Evolutionary conservation across 2,888 invertebrate species (phyloP).

Genomic region (Lasioglossum malachurum): DNA sequence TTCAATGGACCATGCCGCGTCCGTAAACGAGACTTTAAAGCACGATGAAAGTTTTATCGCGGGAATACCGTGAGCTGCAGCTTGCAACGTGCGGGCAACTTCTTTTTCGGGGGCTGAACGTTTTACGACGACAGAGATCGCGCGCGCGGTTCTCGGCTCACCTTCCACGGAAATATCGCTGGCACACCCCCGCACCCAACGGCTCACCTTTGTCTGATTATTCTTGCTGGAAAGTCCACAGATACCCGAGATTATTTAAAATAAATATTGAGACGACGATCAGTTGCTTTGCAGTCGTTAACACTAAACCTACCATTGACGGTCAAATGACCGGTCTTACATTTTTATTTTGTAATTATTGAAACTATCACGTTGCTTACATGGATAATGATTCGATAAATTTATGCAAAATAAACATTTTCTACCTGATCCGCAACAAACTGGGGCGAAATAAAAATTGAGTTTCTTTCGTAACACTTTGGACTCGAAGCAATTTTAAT

Average conservation of each 20-base stretch:
- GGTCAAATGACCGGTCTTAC: too few relatives aligned
- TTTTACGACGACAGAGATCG: constrained; percentile 60
- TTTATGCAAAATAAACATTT: too few relatives aligned
- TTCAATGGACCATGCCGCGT: constrained; percentile 64
- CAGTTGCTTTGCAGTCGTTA: too few relatives aligned
- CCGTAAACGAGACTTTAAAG: constrained; percentile 69
- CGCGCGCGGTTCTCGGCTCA: not conserved
- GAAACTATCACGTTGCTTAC: too few relatives aligned
- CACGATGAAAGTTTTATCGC: constrained; percentile 75
- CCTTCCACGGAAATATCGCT: not conserved
- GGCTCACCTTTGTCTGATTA: not conserved
- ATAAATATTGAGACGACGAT: not conserved
- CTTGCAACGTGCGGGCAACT: constrained; percentile 12
- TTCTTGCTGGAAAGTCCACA: not conserved
- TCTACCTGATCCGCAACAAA: too few relatives aligned
- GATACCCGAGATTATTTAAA: not conserved
- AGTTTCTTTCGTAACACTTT: too few relatives aligned
- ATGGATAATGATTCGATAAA: too few relatives aligned
- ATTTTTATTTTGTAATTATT: too few relatives aligned
- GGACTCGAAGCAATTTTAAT: too few relatives aligned
- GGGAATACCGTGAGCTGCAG: constrained; percentile 51
- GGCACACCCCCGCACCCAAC: not conserved
- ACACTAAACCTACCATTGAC: too few relatives aligned
- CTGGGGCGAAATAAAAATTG: too few relatives aligned
- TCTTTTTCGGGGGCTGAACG: constrained; percentile 45